Evolutionary conservation across 2,797 vertebrate species (phyloP), one percentile per base, ranked within the genome.

Genomic region (Sciaenops ocellatus): DNA sequence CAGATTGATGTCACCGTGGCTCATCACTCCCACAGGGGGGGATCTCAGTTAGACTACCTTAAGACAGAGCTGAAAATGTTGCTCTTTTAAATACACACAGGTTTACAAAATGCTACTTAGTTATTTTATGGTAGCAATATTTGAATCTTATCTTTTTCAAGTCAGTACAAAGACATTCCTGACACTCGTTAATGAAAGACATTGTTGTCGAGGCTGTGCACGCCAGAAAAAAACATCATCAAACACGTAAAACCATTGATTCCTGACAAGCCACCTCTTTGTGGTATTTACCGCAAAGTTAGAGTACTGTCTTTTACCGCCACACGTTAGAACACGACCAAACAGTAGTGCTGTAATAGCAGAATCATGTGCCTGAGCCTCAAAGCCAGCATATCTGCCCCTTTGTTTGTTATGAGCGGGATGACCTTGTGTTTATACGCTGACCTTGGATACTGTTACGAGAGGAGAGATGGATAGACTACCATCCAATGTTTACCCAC

Each of bases 401-500:
- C 79, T 87, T 84, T 87, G 85, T 91, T 92, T 88, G 86, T 81
- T 73, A 51, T 55, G 47, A 76, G 79, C 83, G 56, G 65, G 28
- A 9, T 78, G 82, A 86, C 87, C 89, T 91, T 90, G 91, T 66
- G 76, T 73, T 80, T 81, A 73, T 83, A 65, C 59, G 62, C 75
- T 13, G 46, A 81, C 92, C 90, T 91, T 91, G 89, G 85, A 86
- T 69, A 80, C 65, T 69, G 83, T 85, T 85, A 87, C 87, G 81
- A 78, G 69, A 79, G 69, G 41, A 87, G 84, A 80, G 79, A 73
- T 64, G 86, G 86, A 88, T 12, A 87, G 68, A 84, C 82, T 46
- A 30, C 80, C 73, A 66, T 61, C 47, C 28, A 18, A 62, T 38
- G 73, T 82, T 83, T 70, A 72, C 75, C 73, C 69, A 78, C 72